Base-by-base conservation (phyloP, 2,797 vertebrate genomes). In the Cheracebus regulus region DNA sequence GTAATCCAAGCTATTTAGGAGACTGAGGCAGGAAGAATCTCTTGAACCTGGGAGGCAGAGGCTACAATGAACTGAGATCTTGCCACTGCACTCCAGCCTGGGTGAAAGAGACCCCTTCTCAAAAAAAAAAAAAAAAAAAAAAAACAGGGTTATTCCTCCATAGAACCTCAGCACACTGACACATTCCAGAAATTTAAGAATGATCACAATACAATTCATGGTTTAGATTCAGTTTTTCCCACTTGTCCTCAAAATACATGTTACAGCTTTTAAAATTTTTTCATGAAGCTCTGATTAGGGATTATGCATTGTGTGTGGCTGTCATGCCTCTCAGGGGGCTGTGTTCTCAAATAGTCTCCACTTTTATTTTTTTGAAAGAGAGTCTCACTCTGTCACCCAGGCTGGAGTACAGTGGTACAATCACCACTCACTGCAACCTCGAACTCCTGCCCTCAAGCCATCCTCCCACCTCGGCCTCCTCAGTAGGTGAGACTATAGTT, bases 191-290 rank as follows among this genome's bases (percentile, higher is more conserved):
- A 30, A 8, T 5, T 44, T 19, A 44, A 7, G 39, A 72, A 9
- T 2, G 26, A 50, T 50, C 48, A 50, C 15, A 22, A 55, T 22
- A 33, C 22, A 7, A 26, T 2, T 1, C 8, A 3, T 0, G 4
- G 57, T 83, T 39, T n/a, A 82, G 28, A 17, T 5, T 50, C 44
- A 2, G 2, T 46, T 41, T 48, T 52, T 41, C 19, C 55, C 13
- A 36, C 52, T 22, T 22, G 8, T 64, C 19, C n/a, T n/a, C 39
- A 20, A 48, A 61, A 41, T n/a, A 17, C 12, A 46, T 12, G 2
- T 26, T 2, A 30, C 0, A 2, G 2, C 64, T 44, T 19, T 41
- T 55, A 4, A 30, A 33, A 0, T 1, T 8, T 80, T 73, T n/a
- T 72, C 81, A 19, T 20, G 26, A 1, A n/a, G 7, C 12, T 39